Conservation (phyloP, 2,888 invertebrate genomes). For the Eremobia ochroleuca region DNA sequence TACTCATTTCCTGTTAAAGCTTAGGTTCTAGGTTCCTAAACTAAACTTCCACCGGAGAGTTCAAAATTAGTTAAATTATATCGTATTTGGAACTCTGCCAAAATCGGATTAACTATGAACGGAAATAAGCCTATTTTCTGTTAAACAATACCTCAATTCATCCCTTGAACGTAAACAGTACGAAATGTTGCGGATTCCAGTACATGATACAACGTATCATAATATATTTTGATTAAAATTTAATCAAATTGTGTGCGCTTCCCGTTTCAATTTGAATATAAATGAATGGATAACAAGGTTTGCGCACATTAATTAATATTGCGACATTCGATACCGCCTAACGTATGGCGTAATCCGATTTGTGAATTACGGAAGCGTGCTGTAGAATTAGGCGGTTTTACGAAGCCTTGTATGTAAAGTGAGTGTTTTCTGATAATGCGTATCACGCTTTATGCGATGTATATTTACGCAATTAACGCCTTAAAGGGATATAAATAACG, state of each 20-base stretch:
- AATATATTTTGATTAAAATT: slow-evolving; percentile 72
- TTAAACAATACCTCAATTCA: slow-evolving; percentile 25
- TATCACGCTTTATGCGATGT: not conserved
- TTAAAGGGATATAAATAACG: not conserved
- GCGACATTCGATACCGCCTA: slow-evolving; percentile 67
- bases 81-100: slow-evolving; percentile 24
- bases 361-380: slow-evolving; percentile 56
- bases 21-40: slow-evolving; percentile 26
- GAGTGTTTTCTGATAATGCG: slow-evolving; percentile 4
- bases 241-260: slow-evolving; percentile 78
- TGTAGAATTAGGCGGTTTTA: slow-evolving; percentile 34
- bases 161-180: slow-evolving; percentile 18
- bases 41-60: slow-evolving; percentile 18
- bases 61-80: slow-evolving; percentile 46
- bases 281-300: slow-evolving; percentile 76
- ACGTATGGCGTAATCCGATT: slow-evolving; percentile 58
- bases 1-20: slow-evolving; percentile 35
- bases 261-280: slow-evolving; percentile 84
- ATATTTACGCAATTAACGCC: slow-evolving; percentile 33
- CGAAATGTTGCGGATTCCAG: slow-evolving; percentile 39
- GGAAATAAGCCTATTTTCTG: slow-evolving; percentile 42
- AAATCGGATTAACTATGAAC: slow-evolving; percentile 40
- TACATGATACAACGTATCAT: slow-evolving; percentile 35
- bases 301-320: slow-evolving; percentile 79
- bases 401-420: slow-evolving; percentile 21